Base-by-base conservation (phyloP, 2,888 invertebrate species). In the Oxystoma pomonae region DNA sequence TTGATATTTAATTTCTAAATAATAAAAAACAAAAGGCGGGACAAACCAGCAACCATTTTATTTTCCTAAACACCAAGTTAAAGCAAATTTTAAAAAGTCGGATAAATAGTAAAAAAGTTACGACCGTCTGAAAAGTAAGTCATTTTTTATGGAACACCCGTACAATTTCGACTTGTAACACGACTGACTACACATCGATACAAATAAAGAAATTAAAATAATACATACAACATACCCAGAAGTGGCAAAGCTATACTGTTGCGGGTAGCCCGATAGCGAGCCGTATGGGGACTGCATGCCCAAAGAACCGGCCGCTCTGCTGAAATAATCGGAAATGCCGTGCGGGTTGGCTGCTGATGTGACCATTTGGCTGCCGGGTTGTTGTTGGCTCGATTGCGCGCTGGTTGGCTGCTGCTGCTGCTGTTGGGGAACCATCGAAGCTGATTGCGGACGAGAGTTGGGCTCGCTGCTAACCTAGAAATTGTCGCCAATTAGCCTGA, bases 281-380 rank as follows among this genome's bases (percentile, higher is more conserved):
- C 75, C 68, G 64, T 76, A 77, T 3, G 35, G 35, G 3, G 35
- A 35, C 59, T 72, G 72, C 72, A 76, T 73, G 58, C 75, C 74
- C 17, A 73, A 71, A 53, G 72, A 71, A 21, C 75, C 70, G 20
- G 73, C 71, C n/a, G n/a, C n/a, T 63, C 76, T 73, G 58, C 73
- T 75, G 65, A 77, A 78, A 66, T 78, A 78, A 64, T 77, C 77
- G 63, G 67, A 73, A 65, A 76, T 70, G 20, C 55, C 62, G 53
- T 74, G 75, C 5, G 73, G 70, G 66, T 72, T 74, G 59, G 71
- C 70, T 3, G 76, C 71, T 3, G 74, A 69, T 12, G 75, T 71
- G 21, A 74, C 72, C 20, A 73, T 70, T 2, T 58, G 53, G 16
- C 17, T 21, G 18, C 20, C 12, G 20, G 70, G 70, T 35, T 67